These are phyloP conservation scores for Drosophila maculinotata DNA, from an alignment of 2,888 invertebrate genomes.

Conservation along the genomic window DNA sequence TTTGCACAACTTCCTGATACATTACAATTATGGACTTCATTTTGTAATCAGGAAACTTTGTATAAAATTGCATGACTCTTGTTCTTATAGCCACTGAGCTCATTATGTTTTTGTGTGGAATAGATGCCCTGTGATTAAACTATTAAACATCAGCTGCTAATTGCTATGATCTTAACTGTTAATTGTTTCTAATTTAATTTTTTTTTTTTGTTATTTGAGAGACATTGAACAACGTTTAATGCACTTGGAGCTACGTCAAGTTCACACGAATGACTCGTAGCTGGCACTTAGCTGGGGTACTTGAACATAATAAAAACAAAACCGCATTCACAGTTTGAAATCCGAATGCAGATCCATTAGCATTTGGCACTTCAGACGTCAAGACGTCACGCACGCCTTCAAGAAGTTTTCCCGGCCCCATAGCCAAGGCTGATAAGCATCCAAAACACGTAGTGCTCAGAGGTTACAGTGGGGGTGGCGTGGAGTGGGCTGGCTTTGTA, in stretches of 20 bases:
- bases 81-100: no score
- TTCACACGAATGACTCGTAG: constrained; percentile 17
- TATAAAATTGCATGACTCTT: no score
- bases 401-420: constrained; percentile 13
- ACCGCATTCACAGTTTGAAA: constrained; percentile 14
- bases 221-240: constrained; percentile 13
- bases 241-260: constrained; percentile 31
- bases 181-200: neutral
- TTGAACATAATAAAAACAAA: no score
- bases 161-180: no score
- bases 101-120: no score
- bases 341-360: constrained; percentile 25
- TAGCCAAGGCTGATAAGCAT: constrained; percentile 33
- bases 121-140: no score
- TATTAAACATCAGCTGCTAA: no score
- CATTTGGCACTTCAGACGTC: constrained; percentile 15
- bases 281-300: no score
- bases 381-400: constrained; percentile 44
- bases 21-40: no score
- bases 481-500: neutral
- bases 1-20: no score
- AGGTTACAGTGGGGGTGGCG: constrained; percentile 3
- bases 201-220: no score
- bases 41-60: no score
- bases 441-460: constrained; percentile 31